Evolutionary conservation across 2,888 invertebrate species (phyloP).

Genomic region (Xestobium rufovillosum): DNA sequence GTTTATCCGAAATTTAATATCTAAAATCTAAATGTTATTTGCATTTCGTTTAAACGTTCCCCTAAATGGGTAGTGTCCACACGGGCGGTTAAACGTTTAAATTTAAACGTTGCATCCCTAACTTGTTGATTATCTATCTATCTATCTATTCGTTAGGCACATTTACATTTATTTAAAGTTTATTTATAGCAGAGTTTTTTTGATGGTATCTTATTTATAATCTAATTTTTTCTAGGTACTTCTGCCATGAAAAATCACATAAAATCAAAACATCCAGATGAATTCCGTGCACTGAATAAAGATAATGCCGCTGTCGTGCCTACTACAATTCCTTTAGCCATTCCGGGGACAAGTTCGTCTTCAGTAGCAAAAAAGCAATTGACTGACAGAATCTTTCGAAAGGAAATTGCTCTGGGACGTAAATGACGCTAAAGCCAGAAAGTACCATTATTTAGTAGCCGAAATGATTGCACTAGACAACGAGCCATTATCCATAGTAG

Average conservation of each 20-base stretch:
- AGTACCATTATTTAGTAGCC: conserved; percentile 31
- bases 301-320: conserved; percentile 13
- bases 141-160: not conserved
- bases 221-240: conserved; percentile 16
- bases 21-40: too few species aligned
- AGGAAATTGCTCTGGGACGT: conserved; percentile 24
- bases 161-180: too few species aligned
- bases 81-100: not conserved
- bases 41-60: too few species aligned
- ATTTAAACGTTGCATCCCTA: not conserved
- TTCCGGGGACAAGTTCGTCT: conserved; percentile 13
- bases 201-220: too few species aligned
- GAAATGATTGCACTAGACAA: conserved; percentile 35
- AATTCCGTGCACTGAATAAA: conserved; percentile 9
- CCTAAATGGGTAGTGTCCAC: too few species aligned
- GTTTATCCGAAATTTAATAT: too few species aligned
- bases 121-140: not conserved
- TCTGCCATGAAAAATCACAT: conserved; percentile 21
- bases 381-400: conserved; percentile 19
- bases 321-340: too few species aligned
- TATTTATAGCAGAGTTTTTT: too few species aligned
- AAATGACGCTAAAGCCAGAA: conserved; percentile 27
- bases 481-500: conserved; percentile 29
- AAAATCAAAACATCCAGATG: conserved; percentile 17
- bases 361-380: conserved; percentile 11